Conservation (phyloP, 1,140 invertebrate genomes). For the Zaprionus ornatus region DNA sequence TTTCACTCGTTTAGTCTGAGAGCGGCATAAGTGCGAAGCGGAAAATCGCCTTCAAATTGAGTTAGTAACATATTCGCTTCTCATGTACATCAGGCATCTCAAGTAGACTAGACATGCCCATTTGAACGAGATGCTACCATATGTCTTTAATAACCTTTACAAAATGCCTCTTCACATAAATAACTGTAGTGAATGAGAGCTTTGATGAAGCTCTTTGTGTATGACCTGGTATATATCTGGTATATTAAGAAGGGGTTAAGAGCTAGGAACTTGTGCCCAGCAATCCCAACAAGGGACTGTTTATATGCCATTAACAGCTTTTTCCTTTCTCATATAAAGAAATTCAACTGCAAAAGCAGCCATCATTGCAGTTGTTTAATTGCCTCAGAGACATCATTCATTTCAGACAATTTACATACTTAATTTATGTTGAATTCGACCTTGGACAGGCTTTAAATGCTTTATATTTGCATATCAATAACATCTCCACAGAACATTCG, state of each 20-base stretch:
- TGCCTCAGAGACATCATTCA: not conserved
- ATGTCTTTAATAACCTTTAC: not conserved
- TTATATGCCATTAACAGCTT: too few relatives aligned
- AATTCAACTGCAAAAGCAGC: not conserved
- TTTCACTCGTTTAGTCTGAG: conserved; percentile 27
- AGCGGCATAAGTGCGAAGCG: conserved; percentile 10
- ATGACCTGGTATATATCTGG: too few relatives aligned
- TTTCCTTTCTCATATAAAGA: too few relatives aligned
- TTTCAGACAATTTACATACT: not conserved
- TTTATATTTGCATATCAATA: not conserved
- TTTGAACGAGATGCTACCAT: not conserved
- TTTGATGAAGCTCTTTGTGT: not conserved
- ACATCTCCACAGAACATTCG: not conserved
- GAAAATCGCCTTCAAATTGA: conserved; percentile 14
- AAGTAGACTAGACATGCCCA: not conserved
- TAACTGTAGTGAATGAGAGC: not conserved
- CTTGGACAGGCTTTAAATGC: not conserved
- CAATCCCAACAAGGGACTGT: too few relatives aligned
- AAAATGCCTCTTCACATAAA: not conserved
- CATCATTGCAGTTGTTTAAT: not conserved
- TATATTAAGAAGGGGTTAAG: too few relatives aligned
- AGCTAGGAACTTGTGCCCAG: too few relatives aligned
- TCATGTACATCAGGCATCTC: conserved; percentile 18
- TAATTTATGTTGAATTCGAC: not conserved
- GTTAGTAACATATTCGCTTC: conserved; percentile 23